A percentile compares a stretch with the other conserved stretches of the same genome.
Conservation (phyloP, 2,797 vertebrate species). For the Calcarius lapponicus region DNA sequence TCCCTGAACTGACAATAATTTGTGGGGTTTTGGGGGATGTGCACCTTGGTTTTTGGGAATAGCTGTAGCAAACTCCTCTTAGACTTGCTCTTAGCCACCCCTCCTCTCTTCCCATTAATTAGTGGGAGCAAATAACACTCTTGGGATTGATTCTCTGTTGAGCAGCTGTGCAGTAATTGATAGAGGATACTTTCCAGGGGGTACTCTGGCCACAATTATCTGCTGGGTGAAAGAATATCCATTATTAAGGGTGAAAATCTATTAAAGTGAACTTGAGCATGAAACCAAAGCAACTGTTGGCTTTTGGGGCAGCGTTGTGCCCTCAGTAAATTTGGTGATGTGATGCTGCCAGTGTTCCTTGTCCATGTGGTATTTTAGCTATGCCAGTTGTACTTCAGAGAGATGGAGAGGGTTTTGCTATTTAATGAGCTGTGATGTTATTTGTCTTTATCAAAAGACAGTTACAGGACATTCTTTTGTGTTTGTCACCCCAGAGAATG, state of each 20-base stretch:
- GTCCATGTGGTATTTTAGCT: not conserved
- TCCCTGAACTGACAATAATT: not conserved
- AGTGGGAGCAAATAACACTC: not conserved
- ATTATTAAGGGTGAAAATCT: slow-evolving; percentile 12
- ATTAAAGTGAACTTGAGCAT: not conserved
- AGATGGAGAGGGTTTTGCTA: not conserved
- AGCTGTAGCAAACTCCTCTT: not conserved
- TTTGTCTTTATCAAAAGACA: not conserved
- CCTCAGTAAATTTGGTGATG: not conserved
- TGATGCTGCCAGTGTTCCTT: not conserved
- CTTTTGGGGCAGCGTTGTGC: not conserved
- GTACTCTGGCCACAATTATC: not conserved
- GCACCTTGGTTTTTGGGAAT: not conserved
- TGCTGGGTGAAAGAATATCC: slow-evolving; percentile 17
- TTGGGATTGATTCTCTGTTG: not conserved
- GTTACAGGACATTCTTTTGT: not conserved
- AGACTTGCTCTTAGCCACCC: not conserved
- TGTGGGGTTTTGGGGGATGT: fast-evolving
- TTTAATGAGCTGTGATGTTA: slow-evolving; percentile 1
- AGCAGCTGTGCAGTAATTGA: slow-evolving; percentile 13
- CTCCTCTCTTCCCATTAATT: not conserved
- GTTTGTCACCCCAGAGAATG: not conserved
- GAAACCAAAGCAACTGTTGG: not conserved
- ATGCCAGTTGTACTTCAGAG: not conserved
- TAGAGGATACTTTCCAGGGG: slow-evolving; percentile 17